Evolutionary conservation across 2,113 vertebrate species (phyloP).

Genomic region (Festucalex cinctus): DNA sequence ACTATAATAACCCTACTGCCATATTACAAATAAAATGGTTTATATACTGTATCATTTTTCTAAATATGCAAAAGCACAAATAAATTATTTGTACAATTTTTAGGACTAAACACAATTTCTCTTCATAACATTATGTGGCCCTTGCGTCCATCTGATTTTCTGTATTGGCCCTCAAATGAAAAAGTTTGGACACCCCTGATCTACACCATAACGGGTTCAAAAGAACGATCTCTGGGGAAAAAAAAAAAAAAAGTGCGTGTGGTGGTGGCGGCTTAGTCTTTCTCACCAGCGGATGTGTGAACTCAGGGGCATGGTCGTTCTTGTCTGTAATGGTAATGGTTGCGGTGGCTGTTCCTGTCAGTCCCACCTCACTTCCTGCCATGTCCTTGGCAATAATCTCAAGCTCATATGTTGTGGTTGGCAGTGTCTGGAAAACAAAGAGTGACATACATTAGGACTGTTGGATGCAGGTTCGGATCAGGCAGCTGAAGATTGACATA

Average conservation of each 20-base stretch:
- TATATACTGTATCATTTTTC: too few relatives aligned
- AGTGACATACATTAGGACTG: neutral
- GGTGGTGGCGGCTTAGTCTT: neutral
- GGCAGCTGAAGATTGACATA: neutral
- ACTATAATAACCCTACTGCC: too few relatives aligned
- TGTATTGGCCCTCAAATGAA: too few relatives aligned
- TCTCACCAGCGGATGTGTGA: conserved; percentile 93
- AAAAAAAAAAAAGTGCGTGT: neutral
- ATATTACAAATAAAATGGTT: too few relatives aligned
- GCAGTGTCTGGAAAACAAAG: conserved; percentile 79
- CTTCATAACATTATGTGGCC: too few relatives aligned
- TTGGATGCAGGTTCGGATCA: neutral
- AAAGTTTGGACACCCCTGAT: too few relatives aligned
- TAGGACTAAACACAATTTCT: too few relatives aligned
- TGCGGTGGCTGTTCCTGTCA: conserved; percentile 90
- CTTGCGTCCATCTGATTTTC: too few relatives aligned
- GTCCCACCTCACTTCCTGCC: conserved; percentile 90
- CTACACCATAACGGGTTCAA: neutral
- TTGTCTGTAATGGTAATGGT: conserved; percentile 96
- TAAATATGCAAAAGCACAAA: too few relatives aligned
- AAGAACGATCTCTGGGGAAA: neutral
- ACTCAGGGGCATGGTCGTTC: conserved; percentile 94
- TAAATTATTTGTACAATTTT: too few relatives aligned
- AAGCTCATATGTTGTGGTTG: conserved; percentile 88
- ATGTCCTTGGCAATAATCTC: conserved; percentile 96